Conservation (phyloP, 2,888 invertebrate species). For the Hemaris fuciformis region DNA sequence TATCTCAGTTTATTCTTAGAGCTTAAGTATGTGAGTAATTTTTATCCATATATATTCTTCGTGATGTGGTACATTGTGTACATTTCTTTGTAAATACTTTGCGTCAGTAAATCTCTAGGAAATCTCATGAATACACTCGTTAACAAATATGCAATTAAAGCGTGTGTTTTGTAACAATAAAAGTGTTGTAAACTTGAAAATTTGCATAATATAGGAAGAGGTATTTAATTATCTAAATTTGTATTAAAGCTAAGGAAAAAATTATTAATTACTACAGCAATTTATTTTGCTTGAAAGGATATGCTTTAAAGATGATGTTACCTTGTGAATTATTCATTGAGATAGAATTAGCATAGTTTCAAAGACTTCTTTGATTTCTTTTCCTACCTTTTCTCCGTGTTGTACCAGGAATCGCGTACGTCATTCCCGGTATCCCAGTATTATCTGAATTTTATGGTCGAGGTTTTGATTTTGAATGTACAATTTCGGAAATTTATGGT, state of each 20-base stretch:
- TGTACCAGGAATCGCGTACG: no score
- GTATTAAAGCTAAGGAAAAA: not conserved
- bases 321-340: not conserved
- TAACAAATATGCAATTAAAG: not conserved
- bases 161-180: not conserved
- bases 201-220: not conserved
- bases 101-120: conserved; percentile 15
- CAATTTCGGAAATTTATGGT: no score
- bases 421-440: no score
- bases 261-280: not conserved
- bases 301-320: no score
- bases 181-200: not conserved
- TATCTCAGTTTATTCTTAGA: not conserved
- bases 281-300: not conserved
- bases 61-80: not conserved
- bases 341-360: not conserved
- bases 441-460: no score
- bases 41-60: not conserved
- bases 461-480: no score
- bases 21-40: not conserved
- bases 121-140: conserved; percentile 6
- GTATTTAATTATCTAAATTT: not conserved
- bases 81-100: conserved; percentile 8
- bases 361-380: not conserved
- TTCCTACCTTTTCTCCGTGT: not conserved